Base-by-base conservation (phyloP, 2,888 invertebrate species). In the Eupelmus urozonus region DNA sequence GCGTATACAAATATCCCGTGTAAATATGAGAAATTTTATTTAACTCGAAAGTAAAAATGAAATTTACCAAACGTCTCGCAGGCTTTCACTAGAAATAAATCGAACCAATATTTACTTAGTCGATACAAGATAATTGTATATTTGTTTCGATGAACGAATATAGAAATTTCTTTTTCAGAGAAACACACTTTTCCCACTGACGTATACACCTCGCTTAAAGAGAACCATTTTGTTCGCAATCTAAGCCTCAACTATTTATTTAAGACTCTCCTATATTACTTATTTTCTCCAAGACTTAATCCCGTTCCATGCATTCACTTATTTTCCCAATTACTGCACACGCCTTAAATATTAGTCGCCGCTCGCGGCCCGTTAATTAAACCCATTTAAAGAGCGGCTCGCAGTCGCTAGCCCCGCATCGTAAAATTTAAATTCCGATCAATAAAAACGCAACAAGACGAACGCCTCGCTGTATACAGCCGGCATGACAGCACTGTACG, bases 11-110 rank as follows among this genome's bases (percentile, higher is more conserved):
- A 40, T 18, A 25, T 16, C 9, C 55, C 45, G 55, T 9, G 62
- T 69, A 76, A 69, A 76, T 45, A 76, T 67, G 42, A 62, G n/a
- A n/a, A n/a, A 53, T 45, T 62, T 55, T 62, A 62, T 60, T 75
- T 67, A 59, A 74, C 29, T 25, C 53, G 51, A 13, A 69, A 69
- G 57, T 62, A 67, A 60, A 60, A 60, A 16, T 27, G 59, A 67
- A 76, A 45, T 49, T 60, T 60, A 7, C 45, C 23, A 25, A 62
- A 27, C 60, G n/a, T n/a, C 16, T 60, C 40, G n/a, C n/a, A 25
- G 11, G 29, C 13, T 45, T 42, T 62, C 5, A 11, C 62, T 45
- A 42, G 29, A 69, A 69, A 45, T 69, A 60, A 76, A 62, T 55
- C 18, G 29, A 69, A 76, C 55, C 69, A 76, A 62, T 76, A 76